Evolutionary conservation across 2,113 vertebrate species (phyloP).

Genomic region (Seriola dumerili): DNA sequence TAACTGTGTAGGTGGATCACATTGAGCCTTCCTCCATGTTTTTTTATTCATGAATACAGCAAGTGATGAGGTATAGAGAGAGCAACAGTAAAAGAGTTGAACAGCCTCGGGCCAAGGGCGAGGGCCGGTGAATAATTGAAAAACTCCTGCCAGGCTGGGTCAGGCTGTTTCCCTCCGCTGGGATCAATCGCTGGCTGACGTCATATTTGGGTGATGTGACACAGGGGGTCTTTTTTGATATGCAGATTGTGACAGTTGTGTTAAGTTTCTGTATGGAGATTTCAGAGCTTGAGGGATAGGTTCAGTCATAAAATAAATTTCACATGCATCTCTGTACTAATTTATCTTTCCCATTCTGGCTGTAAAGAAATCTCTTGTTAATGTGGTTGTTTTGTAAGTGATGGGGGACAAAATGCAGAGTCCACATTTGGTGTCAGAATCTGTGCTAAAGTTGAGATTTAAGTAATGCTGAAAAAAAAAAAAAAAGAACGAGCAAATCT

Average conservation of each 20-base stretch:
- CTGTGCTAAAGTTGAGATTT: not conserved
- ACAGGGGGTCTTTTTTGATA: conserved; percentile 6
- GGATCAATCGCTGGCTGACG: conserved; percentile 52
- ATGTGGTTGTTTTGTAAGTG: not conserved
- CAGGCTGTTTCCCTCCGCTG: conserved; percentile 24
- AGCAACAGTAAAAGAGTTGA: conserved; percentile 43
- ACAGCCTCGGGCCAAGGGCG: conserved; percentile 52
- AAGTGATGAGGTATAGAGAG: conserved; percentile 34
- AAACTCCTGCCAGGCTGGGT: conserved; percentile 37
- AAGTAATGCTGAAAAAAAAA: not conserved
- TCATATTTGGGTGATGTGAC: conserved; percentile 39
- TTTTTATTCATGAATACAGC: conserved; percentile 66
- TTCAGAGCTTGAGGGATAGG: not conserved
- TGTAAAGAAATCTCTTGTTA: not conserved
- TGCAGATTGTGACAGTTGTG: conserved; percentile 18
- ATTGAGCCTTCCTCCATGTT: not conserved
- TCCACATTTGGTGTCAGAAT: not conserved
- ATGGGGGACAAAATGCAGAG: not conserved
- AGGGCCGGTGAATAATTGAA: conserved; percentile 67
- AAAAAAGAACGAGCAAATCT: not conserved
- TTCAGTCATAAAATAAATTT: not conserved
- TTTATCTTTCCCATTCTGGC: not conserved
- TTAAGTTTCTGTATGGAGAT: not conserved
- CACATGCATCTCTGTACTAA: not conserved
- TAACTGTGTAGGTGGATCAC: conserved; percentile 21